Base-by-base conservation (phyloP, 2,113 vertebrate species). In the Lampris megalopsis region DNA sequence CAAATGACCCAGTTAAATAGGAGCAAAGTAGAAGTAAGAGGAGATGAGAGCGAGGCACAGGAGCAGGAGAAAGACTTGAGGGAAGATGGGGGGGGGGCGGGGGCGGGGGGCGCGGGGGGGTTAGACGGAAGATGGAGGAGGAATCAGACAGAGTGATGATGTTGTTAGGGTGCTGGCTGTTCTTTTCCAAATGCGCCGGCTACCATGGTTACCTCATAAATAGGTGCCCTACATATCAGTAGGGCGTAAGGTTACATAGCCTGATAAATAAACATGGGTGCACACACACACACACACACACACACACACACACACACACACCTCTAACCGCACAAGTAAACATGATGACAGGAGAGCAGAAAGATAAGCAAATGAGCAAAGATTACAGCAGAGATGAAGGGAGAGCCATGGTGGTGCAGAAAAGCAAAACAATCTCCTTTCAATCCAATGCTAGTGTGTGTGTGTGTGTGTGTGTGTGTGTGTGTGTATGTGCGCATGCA, bases 161-260 rank as follows among this genome's bases (percentile, higher is more conserved):
- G 80, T 24, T 77, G 80, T 86, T 81, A 5, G 52, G 75, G 63
- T 83, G 74, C 69, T 80, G 57, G 81, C 71, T 86, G 82, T 80
- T 79, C 77, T 13, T 13, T 71, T 80, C 75, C 2, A 69, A 69
- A 78, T 81, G 65, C 66, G 68, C 81, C 65, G 79, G 91, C 86
- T 92, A 66, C 91, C 91, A 92, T 91, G 91, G 91, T 81, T 90
- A 92, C 88, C 77, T 91, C 83, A 83, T 84, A 90, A 89, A 91
- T 88, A 92, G 86, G 83, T 86, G 85, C 60, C 89, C 86, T 91
- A 90, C 82, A 89, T 84, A 86, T 89, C 67, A 72, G 73, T 75
- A 79, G 83, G 87, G 87, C 86, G 78, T 89, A 85, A 90, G 89
- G 86, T 91, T 89, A 88, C 90, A 87, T 54, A 80, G 79, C 77